Conservation (phyloP, 1,140 invertebrate species). For the Brachionus rotundiformis region DNA sequence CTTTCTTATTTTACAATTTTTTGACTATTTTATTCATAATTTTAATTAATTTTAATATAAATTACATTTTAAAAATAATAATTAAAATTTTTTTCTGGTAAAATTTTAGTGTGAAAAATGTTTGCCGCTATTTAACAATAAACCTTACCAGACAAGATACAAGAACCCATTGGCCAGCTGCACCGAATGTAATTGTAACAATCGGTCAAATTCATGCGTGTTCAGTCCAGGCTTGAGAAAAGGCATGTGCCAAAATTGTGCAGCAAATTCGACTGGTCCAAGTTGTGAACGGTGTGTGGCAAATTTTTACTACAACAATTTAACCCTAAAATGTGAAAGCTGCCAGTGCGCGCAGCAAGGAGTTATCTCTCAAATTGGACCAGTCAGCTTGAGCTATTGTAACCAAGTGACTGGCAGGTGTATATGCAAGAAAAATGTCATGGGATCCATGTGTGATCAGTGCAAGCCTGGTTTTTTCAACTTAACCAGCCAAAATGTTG, state of each 20-base stretch:
- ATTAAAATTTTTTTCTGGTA: neutral
- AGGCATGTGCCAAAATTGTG: conserved; percentile 75
- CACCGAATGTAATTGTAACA: conserved; percentile 39
- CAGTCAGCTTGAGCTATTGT: conserved; percentile 75
- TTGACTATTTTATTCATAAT: too few relatives aligned
- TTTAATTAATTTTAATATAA: neutral
- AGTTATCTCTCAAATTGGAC: conserved; percentile 77
- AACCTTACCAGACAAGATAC: conserved; percentile 22
- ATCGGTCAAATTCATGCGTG: neutral
- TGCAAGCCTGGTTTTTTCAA: conserved; percentile 91
- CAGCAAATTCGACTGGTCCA: conserved; percentile 85
- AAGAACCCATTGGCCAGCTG: neutral
- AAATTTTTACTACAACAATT: conserved; percentile 65
- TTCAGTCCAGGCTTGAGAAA: neutral
- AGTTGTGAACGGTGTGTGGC: conserved; percentile 77
- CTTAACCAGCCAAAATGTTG: conserved; percentile 68
- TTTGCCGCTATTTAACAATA: neutral
- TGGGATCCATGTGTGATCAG: conserved; percentile 79
- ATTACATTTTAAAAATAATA: neutral
- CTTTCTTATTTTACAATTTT: too few relatives aligned
- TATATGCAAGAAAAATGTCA: conserved; percentile 68
- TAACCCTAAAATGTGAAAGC: conserved; percentile 72
- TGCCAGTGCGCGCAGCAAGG: conserved; percentile 92
- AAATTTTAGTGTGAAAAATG: conserved; percentile 43
- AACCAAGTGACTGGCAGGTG: conserved; percentile 85